These are phyloP conservation scores for Yponomeuta evonymella DNA, from an alignment of 2,888 invertebrate genomes.

Conservation along the genomic window DNA sequence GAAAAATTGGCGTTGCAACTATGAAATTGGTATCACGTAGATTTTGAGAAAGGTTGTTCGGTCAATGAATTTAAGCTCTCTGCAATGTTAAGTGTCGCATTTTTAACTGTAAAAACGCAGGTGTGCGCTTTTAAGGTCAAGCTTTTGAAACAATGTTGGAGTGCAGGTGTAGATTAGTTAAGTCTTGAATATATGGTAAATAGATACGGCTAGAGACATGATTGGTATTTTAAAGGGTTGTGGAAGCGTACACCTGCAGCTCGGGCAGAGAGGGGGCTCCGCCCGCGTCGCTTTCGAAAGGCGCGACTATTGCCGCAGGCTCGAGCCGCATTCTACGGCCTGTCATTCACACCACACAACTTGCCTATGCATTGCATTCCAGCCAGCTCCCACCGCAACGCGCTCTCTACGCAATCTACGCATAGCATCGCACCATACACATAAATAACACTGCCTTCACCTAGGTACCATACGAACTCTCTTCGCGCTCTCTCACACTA, in stretches of 20 bases:
- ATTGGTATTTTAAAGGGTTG: conserved; percentile 75
- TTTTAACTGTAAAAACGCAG: conserved; percentile 50
- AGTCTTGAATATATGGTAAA: conserved; percentile 53
- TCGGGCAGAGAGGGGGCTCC: conserved; percentile 48
- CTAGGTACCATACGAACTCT: neutral
- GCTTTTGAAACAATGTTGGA: conserved; percentile 56
- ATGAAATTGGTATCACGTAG: neutral
- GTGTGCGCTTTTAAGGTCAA: conserved; percentile 57
- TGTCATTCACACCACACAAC: conserved; percentile 76
- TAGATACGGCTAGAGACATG: conserved; percentile 69
- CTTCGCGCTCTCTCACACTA: conserved; percentile 11
- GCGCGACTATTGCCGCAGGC: conserved; percentile 76
- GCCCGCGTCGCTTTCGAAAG: conserved; percentile 74
- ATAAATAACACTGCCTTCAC: conserved; percentile 34
- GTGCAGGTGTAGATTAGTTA: conserved; percentile 56
- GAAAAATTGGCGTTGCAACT: neutral
- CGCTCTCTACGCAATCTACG: conserved; percentile 33
- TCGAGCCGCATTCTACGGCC: conserved; percentile 75
- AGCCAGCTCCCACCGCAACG: conserved; percentile 61
- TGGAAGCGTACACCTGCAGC: conserved; percentile 66
- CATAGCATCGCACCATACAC: conserved; percentile 51
- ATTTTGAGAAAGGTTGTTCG: neutral
- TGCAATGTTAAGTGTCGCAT: conserved; percentile 23
- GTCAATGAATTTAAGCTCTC: neutral
- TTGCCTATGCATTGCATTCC: conserved; percentile 76